Conservation (phyloP, 37 sponge, comb jelly and placozoan species). For the Geodia barretti region DNA sequence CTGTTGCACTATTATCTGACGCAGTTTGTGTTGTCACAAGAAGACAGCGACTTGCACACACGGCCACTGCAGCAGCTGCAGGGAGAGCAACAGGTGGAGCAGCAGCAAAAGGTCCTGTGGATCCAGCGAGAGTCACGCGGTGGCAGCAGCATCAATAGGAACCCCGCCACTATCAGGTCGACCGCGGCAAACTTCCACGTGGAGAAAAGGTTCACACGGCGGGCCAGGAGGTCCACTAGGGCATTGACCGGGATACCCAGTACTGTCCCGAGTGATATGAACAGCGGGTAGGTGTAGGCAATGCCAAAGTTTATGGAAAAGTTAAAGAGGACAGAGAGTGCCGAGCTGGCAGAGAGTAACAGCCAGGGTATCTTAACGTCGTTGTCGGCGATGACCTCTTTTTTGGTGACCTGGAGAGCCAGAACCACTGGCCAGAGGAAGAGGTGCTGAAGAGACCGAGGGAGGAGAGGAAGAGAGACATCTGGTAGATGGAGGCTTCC, state of each 20-base stretch:
- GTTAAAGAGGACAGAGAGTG: conserved; percentile 70
- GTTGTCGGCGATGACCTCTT: conserved; percentile 39
- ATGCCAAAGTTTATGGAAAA: conserved; percentile 93
- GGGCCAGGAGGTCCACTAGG: conserved; percentile 51
- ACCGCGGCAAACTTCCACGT: conserved; percentile 78
- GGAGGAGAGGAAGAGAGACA: conserved; percentile 76
- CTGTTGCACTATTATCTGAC: too few relatives aligned
- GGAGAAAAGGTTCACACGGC: conserved; percentile 34
- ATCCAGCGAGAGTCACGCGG: conserved; percentile 49
- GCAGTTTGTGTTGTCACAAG: too few relatives aligned
- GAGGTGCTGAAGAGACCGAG: conserved; percentile 76
- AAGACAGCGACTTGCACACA: too few relatives aligned
- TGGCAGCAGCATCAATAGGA: conserved; percentile 78
- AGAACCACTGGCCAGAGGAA: conserved; percentile 74
- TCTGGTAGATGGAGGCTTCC: conserved; percentile 82
- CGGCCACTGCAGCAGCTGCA: too few relatives aligned
- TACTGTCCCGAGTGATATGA: conserved; percentile 90
- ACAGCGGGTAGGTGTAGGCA: conserved; percentile 89
- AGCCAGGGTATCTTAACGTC: conserved; percentile 63
- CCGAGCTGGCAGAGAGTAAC: conserved; percentile 55
- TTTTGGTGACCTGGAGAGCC: conserved; percentile 45
- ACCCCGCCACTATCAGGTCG: conserved; percentile 72
- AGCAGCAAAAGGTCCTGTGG: conserved; percentile 8
- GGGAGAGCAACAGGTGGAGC: too few relatives aligned
- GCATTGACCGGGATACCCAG: conserved; percentile 92